These are phyloP conservation scores for Bergia sp. DNA, from an alignment of 92 coral and sea anemone species.

Conservation along the genomic window DNA sequence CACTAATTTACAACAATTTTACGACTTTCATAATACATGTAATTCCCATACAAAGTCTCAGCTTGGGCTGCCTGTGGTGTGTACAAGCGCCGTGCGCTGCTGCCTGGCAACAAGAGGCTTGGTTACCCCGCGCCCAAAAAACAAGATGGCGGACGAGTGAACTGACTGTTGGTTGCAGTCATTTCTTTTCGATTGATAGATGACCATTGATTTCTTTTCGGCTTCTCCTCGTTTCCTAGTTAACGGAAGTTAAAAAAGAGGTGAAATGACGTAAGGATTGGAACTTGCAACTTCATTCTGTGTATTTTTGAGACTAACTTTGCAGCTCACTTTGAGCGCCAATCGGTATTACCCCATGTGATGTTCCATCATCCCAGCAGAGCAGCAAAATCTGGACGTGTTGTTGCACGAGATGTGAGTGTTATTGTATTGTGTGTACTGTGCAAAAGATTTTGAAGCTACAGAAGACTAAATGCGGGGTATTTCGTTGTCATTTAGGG, in stretches of 20 bases:
- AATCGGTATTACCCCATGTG: neutral
- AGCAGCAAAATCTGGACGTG: constrained; percentile 97
- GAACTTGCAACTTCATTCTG: neutral
- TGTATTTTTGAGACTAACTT: neutral
- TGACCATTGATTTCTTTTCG: neutral
- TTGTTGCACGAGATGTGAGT: constrained; percentile 95
- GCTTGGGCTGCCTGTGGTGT: neutral
- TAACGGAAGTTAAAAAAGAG: neutral
- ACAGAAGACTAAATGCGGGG: neutral
- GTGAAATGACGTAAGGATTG: neutral
- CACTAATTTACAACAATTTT: too few relatives aligned
- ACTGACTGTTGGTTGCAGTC: neutral
- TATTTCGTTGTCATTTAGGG: constrained; percentile 55
- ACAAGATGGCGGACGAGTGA: constrained; percentile 13
- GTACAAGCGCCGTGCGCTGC: neutral
- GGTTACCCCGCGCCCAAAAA: constrained; percentile 8
- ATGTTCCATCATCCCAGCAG: constrained; percentile 97
- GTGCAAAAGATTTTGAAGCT: too few relatives aligned
- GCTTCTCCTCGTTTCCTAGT: neutral
- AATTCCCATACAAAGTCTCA: too few relatives aligned
- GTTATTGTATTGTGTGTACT: too few relatives aligned
- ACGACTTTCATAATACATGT: too few relatives aligned
- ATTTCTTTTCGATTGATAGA: neutral
- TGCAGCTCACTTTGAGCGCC: neutral
- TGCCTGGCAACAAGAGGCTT: constrained; percentile 18